These are phyloP conservation scores for Nomada ferruginata DNA, from an alignment of 2,888 invertebrate genomes.

Conservation along the genomic window DNA sequence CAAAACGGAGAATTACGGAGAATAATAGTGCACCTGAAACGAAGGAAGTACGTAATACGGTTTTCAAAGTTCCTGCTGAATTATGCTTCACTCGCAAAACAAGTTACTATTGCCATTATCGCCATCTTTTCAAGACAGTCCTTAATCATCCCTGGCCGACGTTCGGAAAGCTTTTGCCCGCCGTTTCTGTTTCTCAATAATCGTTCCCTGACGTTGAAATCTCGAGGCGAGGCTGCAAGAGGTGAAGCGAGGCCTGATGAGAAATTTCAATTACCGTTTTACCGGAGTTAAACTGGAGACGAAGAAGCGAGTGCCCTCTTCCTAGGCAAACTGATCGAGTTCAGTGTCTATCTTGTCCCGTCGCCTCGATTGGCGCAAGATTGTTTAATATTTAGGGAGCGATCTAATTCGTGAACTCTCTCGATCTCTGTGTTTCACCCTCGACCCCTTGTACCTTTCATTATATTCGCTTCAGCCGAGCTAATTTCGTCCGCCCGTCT, in stretches of 20 bases:
- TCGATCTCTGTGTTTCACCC: background rate
- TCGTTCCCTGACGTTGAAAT: conserved; percentile 17
- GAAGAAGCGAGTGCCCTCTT: conserved; percentile 20
- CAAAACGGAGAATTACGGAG: too few species aligned
- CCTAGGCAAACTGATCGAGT: conserved; percentile 23
- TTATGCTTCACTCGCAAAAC: background rate
- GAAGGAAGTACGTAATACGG: too few species aligned
- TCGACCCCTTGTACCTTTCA: background rate
- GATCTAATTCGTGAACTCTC: conserved; percentile 17
- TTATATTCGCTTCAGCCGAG: background rate
- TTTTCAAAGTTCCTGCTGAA: too few species aligned
- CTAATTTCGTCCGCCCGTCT: conserved; percentile 1
- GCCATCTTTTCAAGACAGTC: background rate
- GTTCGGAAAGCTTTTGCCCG: conserved; percentile 2
- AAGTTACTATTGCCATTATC: background rate
- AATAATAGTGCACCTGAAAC: too few species aligned
- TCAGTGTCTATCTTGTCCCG: conserved; percentile 25
- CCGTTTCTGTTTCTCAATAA: conserved; percentile 33
- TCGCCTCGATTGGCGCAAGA: conserved; percentile 21
- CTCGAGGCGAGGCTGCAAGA: background rate
- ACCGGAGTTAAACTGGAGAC: background rate
- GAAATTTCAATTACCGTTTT: conserved; percentile 25
- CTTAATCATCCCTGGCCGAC: background rate
- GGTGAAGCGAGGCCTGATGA: conserved; percentile 12
- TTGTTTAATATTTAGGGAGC: conserved; percentile 28